These are phyloP conservation scores for Trachelus iudaicus DNA, from an alignment of 2,888 invertebrate species.

Conservation along the genomic window DNA sequence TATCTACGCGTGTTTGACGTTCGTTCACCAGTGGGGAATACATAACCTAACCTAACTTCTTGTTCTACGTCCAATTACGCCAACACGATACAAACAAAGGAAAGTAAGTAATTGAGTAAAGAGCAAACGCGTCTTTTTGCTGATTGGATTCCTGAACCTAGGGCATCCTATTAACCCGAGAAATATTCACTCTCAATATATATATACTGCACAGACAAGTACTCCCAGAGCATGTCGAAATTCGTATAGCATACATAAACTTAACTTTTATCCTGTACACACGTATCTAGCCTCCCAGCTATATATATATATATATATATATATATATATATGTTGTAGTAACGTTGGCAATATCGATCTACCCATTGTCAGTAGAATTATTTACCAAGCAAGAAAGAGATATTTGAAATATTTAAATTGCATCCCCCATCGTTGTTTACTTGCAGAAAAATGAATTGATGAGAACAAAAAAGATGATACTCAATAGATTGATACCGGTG, in stretches of 20 bases:
- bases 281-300: background rate
- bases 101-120: background rate
- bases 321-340: background rate
- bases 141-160: background rate
- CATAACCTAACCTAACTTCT: background rate
- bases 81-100: background rate
- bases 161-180: too few species aligned
- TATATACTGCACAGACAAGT: background rate
- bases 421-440: constrained; percentile 14
- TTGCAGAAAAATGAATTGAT: constrained; percentile 74
- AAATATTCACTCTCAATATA: too few species aligned
- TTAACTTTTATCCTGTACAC: background rate
- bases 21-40: background rate
- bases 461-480: constrained; percentile 75
- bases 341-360: background rate
- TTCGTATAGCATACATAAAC: background rate
- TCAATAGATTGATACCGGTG: constrained; percentile 75
- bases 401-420: background rate
- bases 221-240: background rate
- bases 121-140: background rate
- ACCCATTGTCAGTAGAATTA: background rate
- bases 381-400: background rate
- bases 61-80: background rate
- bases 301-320: background rate
- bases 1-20: background rate